phyloP scores from a whole-genome alignment of 1,140 invertebrate species.

The Drosophila melanica region DNA sequence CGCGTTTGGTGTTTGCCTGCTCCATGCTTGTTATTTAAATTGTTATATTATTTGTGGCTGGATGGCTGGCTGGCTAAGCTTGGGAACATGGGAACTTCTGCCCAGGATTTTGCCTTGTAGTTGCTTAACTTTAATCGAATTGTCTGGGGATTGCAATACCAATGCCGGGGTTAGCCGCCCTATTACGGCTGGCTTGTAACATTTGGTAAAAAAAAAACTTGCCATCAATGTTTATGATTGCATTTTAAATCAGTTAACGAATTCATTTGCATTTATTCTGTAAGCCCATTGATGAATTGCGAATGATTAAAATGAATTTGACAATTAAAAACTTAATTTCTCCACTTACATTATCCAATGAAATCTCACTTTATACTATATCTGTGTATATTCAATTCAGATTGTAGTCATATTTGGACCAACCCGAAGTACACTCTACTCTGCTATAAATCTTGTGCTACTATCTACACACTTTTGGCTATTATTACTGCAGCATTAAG shows the following conservation, averaged over 20 bases:
- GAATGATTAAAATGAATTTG: no score
- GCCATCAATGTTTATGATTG: slow-evolving; percentile 68
- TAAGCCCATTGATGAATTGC: not conserved
- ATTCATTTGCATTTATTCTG: slow-evolving; percentile 31
- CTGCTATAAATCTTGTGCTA: slow-evolving; percentile 68
- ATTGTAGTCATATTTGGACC: slow-evolving; percentile 8
- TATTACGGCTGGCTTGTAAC: slow-evolving; percentile 59
- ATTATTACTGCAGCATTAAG: slow-evolving; percentile 81
- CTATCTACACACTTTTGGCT: slow-evolving; percentile 76
- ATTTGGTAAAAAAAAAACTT: slow-evolving; percentile 59
- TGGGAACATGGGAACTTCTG: slow-evolving; percentile 62
- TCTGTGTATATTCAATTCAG: slow-evolving; percentile 5
- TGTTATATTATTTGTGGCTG: slow-evolving; percentile 82
- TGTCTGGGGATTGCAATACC: slow-evolving; percentile 41
- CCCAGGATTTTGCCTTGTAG: slow-evolving; percentile 51
- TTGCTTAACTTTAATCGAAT: slow-evolving; percentile 79
- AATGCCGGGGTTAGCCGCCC: slow-evolving; percentile 36
- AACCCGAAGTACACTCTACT: not conserved
- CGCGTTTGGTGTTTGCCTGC: slow-evolving; percentile 77
- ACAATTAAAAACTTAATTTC: no score
- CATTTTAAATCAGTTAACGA: slow-evolving; percentile 72
- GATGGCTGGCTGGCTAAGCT: slow-evolving; percentile 56
- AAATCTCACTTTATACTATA: no score
- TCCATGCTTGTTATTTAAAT: slow-evolving; percentile 80
- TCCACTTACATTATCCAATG: no score